A percentile compares a stretch with the other conserved stretches of the same genome.
Evolutionary conservation across 1,140 invertebrate species (phyloP).

Genomic region (Cylas formicarius): DNA sequence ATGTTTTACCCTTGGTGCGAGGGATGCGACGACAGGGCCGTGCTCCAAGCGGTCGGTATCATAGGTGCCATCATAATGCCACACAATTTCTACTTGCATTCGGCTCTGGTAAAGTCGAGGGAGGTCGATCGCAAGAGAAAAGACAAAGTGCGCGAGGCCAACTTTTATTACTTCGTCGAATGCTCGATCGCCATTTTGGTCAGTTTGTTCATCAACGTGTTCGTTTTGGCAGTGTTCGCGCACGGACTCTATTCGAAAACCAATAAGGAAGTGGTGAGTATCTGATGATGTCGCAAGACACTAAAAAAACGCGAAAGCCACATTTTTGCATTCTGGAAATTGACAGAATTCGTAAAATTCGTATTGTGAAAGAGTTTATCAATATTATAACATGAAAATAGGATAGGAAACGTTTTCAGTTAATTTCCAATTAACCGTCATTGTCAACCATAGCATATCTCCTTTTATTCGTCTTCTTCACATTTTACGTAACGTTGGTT

Average conservation of each 20-base stretch:
- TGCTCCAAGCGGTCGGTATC: slow-evolving; percentile 80
- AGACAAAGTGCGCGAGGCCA: slow-evolving; percentile 71
- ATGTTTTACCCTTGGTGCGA: slow-evolving; percentile 77
- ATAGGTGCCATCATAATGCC: slow-evolving; percentile 88
- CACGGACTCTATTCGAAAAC: slow-evolving; percentile 68
- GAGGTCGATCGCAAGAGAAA: slow-evolving; percentile 69
- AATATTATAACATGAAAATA: no score
- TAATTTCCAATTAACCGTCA: no score
- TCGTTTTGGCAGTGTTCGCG: slow-evolving; percentile 85
- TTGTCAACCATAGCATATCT: no score
- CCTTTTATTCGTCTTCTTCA: no score
- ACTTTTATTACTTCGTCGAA: slow-evolving; percentile 86
- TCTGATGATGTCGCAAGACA: no score
- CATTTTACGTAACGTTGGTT: no score
- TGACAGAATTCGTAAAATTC: no score
- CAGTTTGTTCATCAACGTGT: slow-evolving; percentile 86
- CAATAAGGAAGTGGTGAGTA: slow-evolving; percentile 47
- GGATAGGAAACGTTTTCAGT: no score
- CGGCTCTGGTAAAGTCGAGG: slow-evolving; percentile 81
- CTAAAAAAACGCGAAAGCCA: no score
- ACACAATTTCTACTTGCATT: slow-evolving; percentile 90
- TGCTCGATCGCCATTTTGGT: slow-evolving; percentile 73
- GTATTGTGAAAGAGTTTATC: no score
- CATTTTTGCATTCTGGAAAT: no score
- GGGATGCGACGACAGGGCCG: slow-evolving; percentile 58